Percentiles rank a stretch among this genome's conserved stretches.
Conservation (phyloP, 1,140 invertebrate genomes). For the Drosophila insularis region DNA sequence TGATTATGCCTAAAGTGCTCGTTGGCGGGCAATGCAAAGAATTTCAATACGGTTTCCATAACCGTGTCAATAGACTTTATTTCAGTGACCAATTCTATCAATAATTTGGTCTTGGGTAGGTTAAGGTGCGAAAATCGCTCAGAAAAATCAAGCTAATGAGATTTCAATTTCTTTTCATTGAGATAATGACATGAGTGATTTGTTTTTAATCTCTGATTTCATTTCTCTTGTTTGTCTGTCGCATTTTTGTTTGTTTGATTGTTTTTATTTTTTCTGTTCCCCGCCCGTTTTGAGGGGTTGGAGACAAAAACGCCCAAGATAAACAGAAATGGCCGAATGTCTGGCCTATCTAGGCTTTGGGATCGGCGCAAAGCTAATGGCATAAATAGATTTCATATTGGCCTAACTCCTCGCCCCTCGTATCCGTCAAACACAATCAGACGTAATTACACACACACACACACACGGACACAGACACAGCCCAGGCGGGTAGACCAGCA, state of each 20-base stretch:
- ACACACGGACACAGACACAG: slow-evolving; percentile 19
- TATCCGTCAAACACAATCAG: slow-evolving; percentile 15
- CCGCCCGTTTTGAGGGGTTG: not conserved
- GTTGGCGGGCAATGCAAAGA: not conserved
- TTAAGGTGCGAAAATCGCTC: slow-evolving; percentile 26
- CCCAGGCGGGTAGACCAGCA: not conserved
- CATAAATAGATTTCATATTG: slow-evolving; percentile 80
- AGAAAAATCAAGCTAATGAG: slow-evolving; percentile 67
- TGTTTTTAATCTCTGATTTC: slow-evolving; percentile 76
- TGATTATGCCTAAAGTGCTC: slow-evolving; percentile 75
- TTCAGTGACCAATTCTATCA: slow-evolving; percentile 24
- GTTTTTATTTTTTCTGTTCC: slow-evolving; percentile 50
- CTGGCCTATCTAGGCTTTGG: slow-evolving; percentile 53
- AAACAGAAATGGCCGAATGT: slow-evolving; percentile 56
- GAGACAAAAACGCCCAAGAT: slow-evolving; percentile 45
- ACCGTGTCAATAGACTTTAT: not conserved
- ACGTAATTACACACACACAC: slow-evolving; percentile 67
- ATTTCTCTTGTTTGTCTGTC: slow-evolving; percentile 50
- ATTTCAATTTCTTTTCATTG: slow-evolving; percentile 51
- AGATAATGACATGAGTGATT: slow-evolving; percentile 70
- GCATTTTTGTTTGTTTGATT: slow-evolving; percentile 71
- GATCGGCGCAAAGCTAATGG: slow-evolving; percentile 77
- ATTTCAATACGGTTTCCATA: slow-evolving; percentile 13
- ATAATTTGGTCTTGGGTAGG: slow-evolving; percentile 36
- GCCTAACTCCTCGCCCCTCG: not conserved